Base-by-base conservation (phyloP, 30 jellyfish, hydroid and myxozoan species). In the Haliclystus octoradiatus region DNA sequence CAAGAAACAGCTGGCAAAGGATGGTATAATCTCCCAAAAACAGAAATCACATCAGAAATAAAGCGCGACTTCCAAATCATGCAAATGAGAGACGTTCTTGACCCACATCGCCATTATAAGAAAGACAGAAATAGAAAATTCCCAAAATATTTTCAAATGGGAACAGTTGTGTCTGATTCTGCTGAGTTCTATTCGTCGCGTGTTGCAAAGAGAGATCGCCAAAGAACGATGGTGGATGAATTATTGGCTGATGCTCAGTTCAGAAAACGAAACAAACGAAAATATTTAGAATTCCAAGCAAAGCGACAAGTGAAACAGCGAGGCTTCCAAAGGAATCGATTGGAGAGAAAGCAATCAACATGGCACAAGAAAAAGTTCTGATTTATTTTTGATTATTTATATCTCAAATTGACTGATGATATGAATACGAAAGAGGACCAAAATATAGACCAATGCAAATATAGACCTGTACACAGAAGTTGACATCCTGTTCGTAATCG, bases 1-100 rank as follows among this genome's bases (percentile, higher is more conserved):
- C 84, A 77, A 15, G 97, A 91, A 69, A 91, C 99, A 0, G 94
- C 99, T 33, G 99, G 99, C 22, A 78, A 79, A 3, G 96, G 99
- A 0, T 91, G 99, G 99, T 91, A 62, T 80, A 77, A 92, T 52
- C 30, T 92, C 63, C 99, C 96, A 52, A 84, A 83, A 32, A 65
- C 96, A 31, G 90, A 92, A 65, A 27, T 78, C 73, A 83, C 94
- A 4, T 93, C 76, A 5, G 99, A 84, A 60, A 61, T 77, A 5
- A 92, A 92, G 76, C 65, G 83, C n/a, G 99, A 92, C 60, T 4
- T 92, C 30, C 93, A 92, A 49, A 49, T 92, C 22, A 57, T 92
- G 12, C 82, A 92, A 70, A 83, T 92, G 96, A 78, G 96, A 73
- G 65, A 74, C 72, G 66, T 80, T 2, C 50, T 92, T 28, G 94